Percentiles rank a stretch among this genome's conserved stretches.
Conservation (phyloP, 1,140 invertebrate species). For the Ceratina japonica region DNA sequence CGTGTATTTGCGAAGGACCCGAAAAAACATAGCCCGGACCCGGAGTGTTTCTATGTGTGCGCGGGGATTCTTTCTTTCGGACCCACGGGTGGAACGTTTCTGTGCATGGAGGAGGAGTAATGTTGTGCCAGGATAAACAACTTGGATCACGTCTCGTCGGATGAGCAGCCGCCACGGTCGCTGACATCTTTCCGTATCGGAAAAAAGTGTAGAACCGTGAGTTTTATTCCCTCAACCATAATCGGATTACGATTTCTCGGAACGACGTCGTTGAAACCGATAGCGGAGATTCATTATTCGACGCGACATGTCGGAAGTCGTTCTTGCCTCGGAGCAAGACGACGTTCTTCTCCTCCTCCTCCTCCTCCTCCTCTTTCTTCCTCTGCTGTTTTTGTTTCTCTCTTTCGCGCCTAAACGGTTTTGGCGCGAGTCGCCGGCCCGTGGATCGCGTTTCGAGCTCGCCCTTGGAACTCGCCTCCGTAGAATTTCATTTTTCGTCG, state of each 20-base stretch:
- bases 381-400: no score
- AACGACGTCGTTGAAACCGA: not conserved
- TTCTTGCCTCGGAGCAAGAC: not conserved
- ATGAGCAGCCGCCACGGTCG: conserved; percentile 19
- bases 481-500: not conserved
- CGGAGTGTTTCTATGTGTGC: no score
- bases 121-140: conserved; percentile 47
- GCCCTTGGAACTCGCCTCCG: not conserved
- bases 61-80: no score
- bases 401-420: conserved; percentile 7
- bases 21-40: no score
- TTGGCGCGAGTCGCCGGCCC: conserved; percentile 21
- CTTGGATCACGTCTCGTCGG: conserved; percentile 12
- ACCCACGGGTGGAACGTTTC: not conserved
- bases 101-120: not conserved
- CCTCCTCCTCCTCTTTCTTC: no score
- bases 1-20: not conserved
- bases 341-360: not conserved
- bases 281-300: conserved; percentile 14
- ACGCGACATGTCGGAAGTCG: not conserved
- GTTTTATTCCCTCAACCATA: conserved; percentile 43
- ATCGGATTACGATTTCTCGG: conserved; percentile 29
- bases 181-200: conserved; percentile 31
- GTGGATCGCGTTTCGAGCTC: conserved; percentile 17
- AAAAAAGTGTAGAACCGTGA: conserved; percentile 46